These are phyloP conservation scores for Chironomus riparius DNA, from an alignment of 2,888 invertebrate species.

Conservation along the genomic window DNA sequence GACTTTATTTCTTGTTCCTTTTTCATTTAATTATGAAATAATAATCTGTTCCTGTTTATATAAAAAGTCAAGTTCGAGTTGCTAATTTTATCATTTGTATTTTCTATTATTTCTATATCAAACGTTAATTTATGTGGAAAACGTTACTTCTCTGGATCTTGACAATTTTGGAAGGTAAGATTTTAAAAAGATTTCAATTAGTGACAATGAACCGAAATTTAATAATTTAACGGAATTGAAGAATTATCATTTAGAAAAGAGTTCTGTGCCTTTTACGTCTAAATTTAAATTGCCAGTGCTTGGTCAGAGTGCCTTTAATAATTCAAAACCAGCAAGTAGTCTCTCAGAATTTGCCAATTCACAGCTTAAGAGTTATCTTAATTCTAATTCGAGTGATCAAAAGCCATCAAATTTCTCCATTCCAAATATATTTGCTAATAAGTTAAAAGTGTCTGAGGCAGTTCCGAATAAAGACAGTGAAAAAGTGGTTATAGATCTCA, in stretches of 20 bases:
- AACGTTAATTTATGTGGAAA: background rate
- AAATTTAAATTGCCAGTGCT: background rate
- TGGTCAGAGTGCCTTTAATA: background rate
- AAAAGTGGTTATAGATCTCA: slow-evolving; percentile 38
- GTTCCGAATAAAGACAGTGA: background rate
- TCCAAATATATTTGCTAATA: slow-evolving; percentile 4
- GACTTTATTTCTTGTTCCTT: background rate
- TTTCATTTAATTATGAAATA: background rate
- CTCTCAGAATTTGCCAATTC: background rate
- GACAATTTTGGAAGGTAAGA: slow-evolving; percentile 46
- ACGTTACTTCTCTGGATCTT: slow-evolving; percentile 18
- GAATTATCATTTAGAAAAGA: slow-evolving; percentile 35
- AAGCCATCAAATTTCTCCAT: background rate
- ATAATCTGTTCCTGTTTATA: no score
- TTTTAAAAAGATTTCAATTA: slow-evolving; percentile 30
- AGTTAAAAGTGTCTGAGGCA: background rate
- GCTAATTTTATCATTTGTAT: slow-evolving; percentile 28
- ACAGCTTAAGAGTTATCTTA: background rate
- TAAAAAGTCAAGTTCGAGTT: background rate
- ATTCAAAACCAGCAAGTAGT: background rate
- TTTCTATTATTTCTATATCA: slow-evolving; percentile 29
- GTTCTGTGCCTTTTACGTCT: background rate
- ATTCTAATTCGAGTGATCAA: background rate
- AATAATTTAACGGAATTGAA: slow-evolving; percentile 32
- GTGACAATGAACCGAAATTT: slow-evolving; percentile 8